Conservation (phyloP, 2,113 vertebrate genomes). For the Festucalex cinctus region DNA sequence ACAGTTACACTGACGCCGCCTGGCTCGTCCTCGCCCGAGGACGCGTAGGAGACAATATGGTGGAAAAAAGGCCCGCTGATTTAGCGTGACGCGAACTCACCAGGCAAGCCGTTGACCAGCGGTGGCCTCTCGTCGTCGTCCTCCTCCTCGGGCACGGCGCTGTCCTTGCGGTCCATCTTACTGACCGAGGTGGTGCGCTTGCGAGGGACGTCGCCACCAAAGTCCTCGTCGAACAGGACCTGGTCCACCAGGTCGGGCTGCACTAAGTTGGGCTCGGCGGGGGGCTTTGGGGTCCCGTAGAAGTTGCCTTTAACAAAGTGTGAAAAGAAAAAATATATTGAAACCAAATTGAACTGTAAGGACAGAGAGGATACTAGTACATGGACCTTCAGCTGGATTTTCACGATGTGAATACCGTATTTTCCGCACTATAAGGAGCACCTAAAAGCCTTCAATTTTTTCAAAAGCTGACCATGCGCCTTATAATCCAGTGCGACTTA, state of each 20-base stretch:
- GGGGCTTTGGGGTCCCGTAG: conserved; percentile 86
- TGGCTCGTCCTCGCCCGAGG: conserved; percentile 2
- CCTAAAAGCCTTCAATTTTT: too few species aligned
- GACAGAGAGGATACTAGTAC: too few species aligned
- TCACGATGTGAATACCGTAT: too few species aligned
- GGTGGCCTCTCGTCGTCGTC: conserved; percentile 67
- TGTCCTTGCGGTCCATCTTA: conserved; percentile 70
- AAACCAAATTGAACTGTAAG: too few species aligned
- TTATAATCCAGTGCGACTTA: too few species aligned
- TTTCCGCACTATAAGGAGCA: too few species aligned
- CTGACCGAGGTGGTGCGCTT: conserved; percentile 70
- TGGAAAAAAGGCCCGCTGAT: conserved; percentile 4
- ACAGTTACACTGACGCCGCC: conserved; percentile 10
- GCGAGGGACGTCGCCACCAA: conserved; percentile 53
- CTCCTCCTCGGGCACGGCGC: conserved; percentile 62
- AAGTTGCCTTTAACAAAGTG: conserved; percentile 79
- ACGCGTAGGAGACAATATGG: conserved; percentile 2
- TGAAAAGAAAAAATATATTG: background rate
- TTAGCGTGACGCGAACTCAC: conserved; percentile 46
- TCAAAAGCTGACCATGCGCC: too few species aligned
- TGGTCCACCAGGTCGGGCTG: conserved; percentile 71
- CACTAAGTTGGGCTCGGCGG: conserved; percentile 66
- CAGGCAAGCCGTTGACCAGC: conserved; percentile 64
- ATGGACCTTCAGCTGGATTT: too few species aligned
- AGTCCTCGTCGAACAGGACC: conserved; percentile 68